Percentiles rank a stretch among this genome's conserved stretches.
Conservation (phyloP, 1,140 invertebrate genomes). For the Cotesia typhae region DNA sequence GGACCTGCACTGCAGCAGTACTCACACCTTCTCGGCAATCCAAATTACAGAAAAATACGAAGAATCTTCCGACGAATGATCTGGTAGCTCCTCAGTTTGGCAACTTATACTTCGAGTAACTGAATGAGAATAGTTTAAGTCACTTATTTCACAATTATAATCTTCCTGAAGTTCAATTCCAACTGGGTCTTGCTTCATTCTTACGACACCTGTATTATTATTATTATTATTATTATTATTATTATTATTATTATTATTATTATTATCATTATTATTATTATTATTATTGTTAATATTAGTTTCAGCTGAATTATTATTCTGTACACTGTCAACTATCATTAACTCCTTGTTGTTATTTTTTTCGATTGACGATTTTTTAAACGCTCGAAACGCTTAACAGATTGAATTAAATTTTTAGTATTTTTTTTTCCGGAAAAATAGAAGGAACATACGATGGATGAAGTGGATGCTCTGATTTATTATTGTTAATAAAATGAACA, state of each 20-base stretch:
- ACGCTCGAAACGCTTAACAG: neutral
- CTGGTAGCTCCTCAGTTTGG: conserved; percentile 24
- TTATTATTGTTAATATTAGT: neutral
- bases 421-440: conserved; percentile 31
- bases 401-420: neutral
- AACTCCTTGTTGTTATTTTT: neutral
- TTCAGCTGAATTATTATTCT: too few relatives aligned
- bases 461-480: conserved; percentile 33
- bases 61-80: neutral
- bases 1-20: conserved; percentile 36
- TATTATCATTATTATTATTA: too few relatives aligned
- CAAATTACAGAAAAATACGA: conserved; percentile 33
- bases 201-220: too few relatives aligned
- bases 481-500: conserved; percentile 29
- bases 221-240: too few relatives aligned
- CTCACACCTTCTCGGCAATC: conserved; percentile 12
- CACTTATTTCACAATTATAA: too few relatives aligned
- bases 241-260: too few relatives aligned
- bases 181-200: too few relatives aligned
- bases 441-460: conserved; percentile 32
- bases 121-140: too few relatives aligned
- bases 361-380: conserved; percentile 12
- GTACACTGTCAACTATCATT: neutral
- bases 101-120: too few relatives aligned
- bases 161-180: too few relatives aligned